These are phyloP conservation scores for Garrulus glandarius DNA, from an alignment of 2,797 vertebrate species.

Conservation along the genomic window DNA sequence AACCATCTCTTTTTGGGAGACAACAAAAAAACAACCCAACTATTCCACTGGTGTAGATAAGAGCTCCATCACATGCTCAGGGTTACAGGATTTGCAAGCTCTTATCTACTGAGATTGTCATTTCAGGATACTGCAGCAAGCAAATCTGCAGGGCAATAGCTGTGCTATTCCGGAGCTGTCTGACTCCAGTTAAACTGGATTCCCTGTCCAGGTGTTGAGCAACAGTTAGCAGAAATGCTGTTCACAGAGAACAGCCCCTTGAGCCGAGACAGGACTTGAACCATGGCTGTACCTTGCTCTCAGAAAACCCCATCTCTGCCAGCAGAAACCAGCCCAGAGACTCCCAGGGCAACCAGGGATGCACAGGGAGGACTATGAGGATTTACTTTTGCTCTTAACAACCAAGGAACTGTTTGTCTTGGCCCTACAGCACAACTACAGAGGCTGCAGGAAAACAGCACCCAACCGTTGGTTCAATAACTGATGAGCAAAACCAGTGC, in stretches of 20 bases:
- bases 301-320: not conserved
- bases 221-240: not conserved
- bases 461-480: not conserved
- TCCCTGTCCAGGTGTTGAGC: not conserved
- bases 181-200: not conserved
- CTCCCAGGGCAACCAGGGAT: not conserved
- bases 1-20: not conserved
- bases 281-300: not conserved
- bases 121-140: not conserved
- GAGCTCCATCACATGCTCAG: not conserved
- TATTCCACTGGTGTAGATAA: not conserved
- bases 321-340: not conserved
- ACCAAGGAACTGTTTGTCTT: not conserved
- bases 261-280: not conserved
- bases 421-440: not conserved
- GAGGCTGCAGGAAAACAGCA: not conserved
- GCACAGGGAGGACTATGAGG: rapidly evolving
- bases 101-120: not conserved
- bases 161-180: not conserved
- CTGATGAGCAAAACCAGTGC: not conserved
- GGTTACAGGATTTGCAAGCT: not conserved
- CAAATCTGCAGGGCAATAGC: not conserved
- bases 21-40: not conserved
- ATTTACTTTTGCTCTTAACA: not conserved
- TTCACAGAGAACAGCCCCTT: not conserved